These are phyloP conservation scores for Parnassius orleans DNA, from an alignment of 2,888 invertebrate genomes.

Conservation along the genomic window DNA sequence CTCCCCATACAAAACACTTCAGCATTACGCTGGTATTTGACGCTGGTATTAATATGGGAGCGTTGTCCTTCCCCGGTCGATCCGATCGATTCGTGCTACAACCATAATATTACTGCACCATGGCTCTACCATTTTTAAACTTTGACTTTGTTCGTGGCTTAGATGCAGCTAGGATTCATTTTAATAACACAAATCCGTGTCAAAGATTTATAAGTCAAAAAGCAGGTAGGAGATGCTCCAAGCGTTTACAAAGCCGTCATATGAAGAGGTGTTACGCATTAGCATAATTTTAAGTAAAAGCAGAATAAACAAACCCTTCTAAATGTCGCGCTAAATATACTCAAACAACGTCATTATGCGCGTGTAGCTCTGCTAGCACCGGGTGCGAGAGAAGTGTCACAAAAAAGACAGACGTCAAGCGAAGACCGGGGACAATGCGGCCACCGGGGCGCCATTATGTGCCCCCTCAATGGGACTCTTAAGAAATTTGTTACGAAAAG, in stretches of 20 bases:
- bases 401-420: constrained; percentile 61
- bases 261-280: constrained; percentile 39
- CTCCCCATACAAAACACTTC: no score
- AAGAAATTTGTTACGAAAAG: constrained; percentile 71
- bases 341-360: constrained; percentile 68
- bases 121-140: no score
- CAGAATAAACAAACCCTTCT: constrained; percentile 66
- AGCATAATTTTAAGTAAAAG: constrained; percentile 60
- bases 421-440: constrained; percentile 56
- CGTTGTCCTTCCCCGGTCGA: no score
- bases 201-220: background rate
- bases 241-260: constrained; percentile 2
- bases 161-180: no score
- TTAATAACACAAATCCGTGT: no score
- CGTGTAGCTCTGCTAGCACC: constrained; percentile 50
- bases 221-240: constrained; percentile 22
- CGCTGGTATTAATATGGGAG: no score
- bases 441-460: constrained; percentile 66
- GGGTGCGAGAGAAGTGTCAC: constrained; percentile 52
- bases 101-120: no score
- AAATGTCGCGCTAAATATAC: constrained; percentile 71
- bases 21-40: no score
- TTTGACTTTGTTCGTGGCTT: no score
- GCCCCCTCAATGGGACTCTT: constrained; percentile 55
- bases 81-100: no score